Percentiles rank a stretch among this genome's conserved stretches.
These are phyloP conservation scores for Athetis lepigone DNA, from an alignment of 2,888 invertebrate genomes.

Conservation along the genomic window DNA sequence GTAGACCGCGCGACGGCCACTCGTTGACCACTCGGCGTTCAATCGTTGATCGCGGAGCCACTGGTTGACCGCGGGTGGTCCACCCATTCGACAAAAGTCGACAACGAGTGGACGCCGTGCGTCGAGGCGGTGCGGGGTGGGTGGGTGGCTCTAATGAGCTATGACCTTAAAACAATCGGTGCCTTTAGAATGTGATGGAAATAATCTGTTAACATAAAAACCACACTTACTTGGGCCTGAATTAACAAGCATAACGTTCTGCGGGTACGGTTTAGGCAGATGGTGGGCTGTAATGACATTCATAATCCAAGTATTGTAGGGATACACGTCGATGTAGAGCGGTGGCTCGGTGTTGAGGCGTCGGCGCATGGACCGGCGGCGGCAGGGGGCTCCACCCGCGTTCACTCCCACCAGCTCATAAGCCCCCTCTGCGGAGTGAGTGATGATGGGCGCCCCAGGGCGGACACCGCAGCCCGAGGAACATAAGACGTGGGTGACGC, in stretches of 20 bases:
- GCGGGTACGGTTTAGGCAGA: slow-evolving; percentile 79
- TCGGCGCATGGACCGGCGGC: slow-evolving; percentile 73
- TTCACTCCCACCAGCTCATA: slow-evolving; percentile 82
- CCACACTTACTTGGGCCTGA: slow-evolving; percentile 53
- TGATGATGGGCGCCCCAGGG: slow-evolving; percentile 80
- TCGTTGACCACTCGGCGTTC: no score
- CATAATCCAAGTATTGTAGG: slow-evolving; percentile 81
- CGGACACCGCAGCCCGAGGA: slow-evolving; percentile 83
- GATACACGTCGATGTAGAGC: slow-evolving; percentile 82
- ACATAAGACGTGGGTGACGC: slow-evolving; percentile 81
- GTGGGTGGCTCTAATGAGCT: no score
- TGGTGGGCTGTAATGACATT: slow-evolving; percentile 80
- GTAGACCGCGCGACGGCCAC: no score
- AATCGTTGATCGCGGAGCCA: no score
- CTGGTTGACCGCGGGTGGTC: no score
- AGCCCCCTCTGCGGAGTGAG: slow-evolving; percentile 75
- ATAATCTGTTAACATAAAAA: neutral
- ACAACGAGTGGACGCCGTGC: no score
- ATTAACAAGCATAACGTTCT: slow-evolving; percentile 74
- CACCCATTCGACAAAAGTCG: no score
- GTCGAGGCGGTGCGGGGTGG: no score
- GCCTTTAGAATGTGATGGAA: no score
- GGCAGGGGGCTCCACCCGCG: slow-evolving; percentile 77
- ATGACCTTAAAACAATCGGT: no score
- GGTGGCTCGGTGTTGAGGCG: slow-evolving; percentile 80